Conservation (phyloP, 2,888 invertebrate genomes). For the Chymomyza amoena region DNA sequence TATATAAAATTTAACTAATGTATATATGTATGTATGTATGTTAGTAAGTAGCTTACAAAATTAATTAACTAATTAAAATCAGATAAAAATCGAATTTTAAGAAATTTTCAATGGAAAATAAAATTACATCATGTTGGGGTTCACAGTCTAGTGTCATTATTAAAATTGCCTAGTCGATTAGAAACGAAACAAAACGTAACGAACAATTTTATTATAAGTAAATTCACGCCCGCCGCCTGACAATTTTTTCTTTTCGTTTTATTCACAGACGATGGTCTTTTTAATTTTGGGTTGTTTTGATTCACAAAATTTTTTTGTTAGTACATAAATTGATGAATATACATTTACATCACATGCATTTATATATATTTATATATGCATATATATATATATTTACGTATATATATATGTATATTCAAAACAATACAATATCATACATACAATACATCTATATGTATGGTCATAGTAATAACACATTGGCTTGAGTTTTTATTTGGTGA, state of each 20-base stretch:
- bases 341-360: no score
- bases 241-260: conserved; percentile 4
- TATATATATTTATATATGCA: no score
- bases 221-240: conserved; percentile 4
- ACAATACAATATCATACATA: no score
- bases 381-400: no score
- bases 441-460: no score
- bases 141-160: conserved; percentile 78
- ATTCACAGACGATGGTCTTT: not conserved
- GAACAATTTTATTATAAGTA: conserved; percentile 26
- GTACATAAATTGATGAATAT: no score
- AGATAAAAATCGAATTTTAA: conserved; percentile 30
- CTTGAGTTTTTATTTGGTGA: no score
- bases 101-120: conserved; percentile 40
- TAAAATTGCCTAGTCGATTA: conserved; percentile 18
- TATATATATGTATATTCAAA: not conserved
- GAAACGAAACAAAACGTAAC: conserved; percentile 44
- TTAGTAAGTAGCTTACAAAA: conserved; percentile 4
- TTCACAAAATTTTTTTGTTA: not conserved
- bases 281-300: not conserved
- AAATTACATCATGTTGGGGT: conserved; percentile 77
- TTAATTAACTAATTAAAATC: conserved; percentile 5
- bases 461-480: not conserved
- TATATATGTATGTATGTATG: not conserved
- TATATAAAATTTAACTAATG: not conserved